Conservation (phyloP, 2,888 invertebrate genomes). For the Hydroisotoma schaefferi region DNA sequence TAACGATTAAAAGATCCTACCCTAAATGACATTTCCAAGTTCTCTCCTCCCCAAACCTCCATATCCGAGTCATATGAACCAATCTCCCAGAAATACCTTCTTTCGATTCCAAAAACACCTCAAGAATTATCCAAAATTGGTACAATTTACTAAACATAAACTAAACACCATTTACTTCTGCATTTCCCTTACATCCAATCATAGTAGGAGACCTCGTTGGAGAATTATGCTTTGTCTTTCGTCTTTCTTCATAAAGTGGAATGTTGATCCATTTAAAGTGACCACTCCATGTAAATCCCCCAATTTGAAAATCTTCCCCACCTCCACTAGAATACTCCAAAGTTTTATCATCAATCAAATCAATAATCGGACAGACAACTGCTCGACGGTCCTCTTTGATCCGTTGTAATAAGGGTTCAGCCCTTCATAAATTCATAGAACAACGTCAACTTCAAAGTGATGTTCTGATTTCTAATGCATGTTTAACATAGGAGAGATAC, state of each 20-base stretch:
- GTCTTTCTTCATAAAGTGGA: constrained; percentile 33
- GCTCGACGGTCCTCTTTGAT: constrained; percentile 75
- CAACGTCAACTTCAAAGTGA: too few species aligned
- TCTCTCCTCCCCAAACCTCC: constrained; percentile 76
- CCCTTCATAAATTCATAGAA: too few species aligned
- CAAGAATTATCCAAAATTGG: too few species aligned
- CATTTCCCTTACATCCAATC: too few species aligned
- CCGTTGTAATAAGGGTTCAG: constrained; percentile 81
- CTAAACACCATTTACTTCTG: too few species aligned
- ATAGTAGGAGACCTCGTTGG: constrained; percentile 88
- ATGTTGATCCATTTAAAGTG: constrained; percentile 70
- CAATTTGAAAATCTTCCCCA: constrained; percentile 61
- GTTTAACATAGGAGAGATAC: too few species aligned
- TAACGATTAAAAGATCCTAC: too few species aligned
- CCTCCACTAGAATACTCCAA: constrained; percentile 67
- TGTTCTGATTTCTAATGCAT: too few species aligned
- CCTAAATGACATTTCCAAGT: constrained; percentile 94
- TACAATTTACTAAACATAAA: too few species aligned
- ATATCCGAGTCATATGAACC: constrained; percentile 93
- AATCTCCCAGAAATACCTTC: constrained; percentile 89
- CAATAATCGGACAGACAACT: constrained; percentile 90
- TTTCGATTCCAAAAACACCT: constrained; percentile 88
- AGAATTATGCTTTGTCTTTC: constrained; percentile 42
- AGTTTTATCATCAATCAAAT: constrained; percentile 79
- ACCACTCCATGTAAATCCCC: constrained; percentile 82